phyloP scores from a whole-genome alignment of 2,888 invertebrate species.

The Odontocolon sp. region DNA sequence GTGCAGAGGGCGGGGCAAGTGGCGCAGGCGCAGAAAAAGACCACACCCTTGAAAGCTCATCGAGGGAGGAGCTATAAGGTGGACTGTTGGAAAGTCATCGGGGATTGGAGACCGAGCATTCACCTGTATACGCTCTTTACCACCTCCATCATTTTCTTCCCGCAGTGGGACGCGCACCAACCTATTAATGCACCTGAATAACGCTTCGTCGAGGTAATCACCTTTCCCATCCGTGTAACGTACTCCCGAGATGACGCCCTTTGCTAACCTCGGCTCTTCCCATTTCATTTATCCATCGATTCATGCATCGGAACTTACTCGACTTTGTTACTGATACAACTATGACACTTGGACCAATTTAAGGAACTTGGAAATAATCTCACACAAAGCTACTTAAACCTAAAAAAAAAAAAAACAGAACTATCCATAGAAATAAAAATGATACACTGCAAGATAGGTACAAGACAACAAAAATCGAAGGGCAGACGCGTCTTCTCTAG shows the following conservation, averaged over 20 bases:
- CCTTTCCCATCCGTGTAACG: slow-evolving; percentile 56
- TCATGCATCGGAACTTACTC: neutral
- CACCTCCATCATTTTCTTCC: slow-evolving; percentile 52
- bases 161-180: slow-evolving; percentile 57
- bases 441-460: no score
- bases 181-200: slow-evolving; percentile 77
- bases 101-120: slow-evolving; percentile 76
- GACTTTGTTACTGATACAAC: neutral
- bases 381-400: no score
- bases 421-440: no score
- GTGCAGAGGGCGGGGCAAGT: slow-evolving; percentile 68
- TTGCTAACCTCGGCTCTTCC: neutral
- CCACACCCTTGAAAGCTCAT: slow-evolving; percentile 77
- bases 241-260: slow-evolving; percentile 1
- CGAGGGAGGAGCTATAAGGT: slow-evolving; percentile 75
- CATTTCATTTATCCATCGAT: neutral
- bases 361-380: no score
- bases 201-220: slow-evolving; percentile 69
- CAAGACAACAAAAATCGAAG: no score
- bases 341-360: neutral
- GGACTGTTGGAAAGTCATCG: slow-evolving; percentile 70
- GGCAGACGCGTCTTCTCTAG: no score
- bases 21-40: slow-evolving; percentile 76
- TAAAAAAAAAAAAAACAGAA: no score
- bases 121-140: slow-evolving; percentile 70